Percentiles rank a stretch among this genome's conserved stretches.
Conservation (phyloP, 2,888 invertebrate genomes). For the Schizotus pectinicornis region DNA sequence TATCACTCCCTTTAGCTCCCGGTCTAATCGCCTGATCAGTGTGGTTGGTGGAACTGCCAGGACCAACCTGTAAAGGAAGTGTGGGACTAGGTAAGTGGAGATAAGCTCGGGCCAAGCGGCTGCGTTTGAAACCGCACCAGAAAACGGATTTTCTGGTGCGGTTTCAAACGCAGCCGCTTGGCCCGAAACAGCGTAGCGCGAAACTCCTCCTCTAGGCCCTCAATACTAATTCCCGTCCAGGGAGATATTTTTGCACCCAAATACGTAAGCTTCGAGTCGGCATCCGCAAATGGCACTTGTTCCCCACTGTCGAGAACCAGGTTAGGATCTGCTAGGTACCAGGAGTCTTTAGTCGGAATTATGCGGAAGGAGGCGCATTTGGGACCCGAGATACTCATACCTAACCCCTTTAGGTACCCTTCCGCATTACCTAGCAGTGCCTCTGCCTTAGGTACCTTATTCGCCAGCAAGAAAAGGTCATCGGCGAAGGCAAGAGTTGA, state of each 20-base stretch:
- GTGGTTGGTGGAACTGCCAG: slow-evolving; percentile 40
- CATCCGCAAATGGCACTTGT: slow-evolving; percentile 31
- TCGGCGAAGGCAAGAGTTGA: too few relatives aligned
- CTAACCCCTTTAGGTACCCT: slow-evolving; percentile 24
- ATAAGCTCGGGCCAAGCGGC: slow-evolving; percentile 50
- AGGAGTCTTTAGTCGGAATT: slow-evolving; percentile 39
- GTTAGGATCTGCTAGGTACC: slow-evolving; percentile 43
- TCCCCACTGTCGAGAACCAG: slow-evolving; percentile 34
- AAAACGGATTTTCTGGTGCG: slow-evolving; percentile 53
- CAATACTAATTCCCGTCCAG: slow-evolving; percentile 35
- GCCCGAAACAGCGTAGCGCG: slow-evolving; percentile 39
- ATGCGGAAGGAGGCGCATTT: slow-evolving; percentile 36
- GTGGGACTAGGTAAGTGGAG: slow-evolving; percentile 51
- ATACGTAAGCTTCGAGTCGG: slow-evolving; percentile 42
- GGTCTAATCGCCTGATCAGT: slow-evolving; percentile 36
- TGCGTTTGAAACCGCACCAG: too few relatives aligned
- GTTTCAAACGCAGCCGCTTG: slow-evolving; percentile 47
- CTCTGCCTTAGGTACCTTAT: slow-evolving; percentile 38
- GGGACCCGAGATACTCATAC: slow-evolving; percentile 33
- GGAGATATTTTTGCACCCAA: slow-evolving; percentile 45
- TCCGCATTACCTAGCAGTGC: slow-evolving; percentile 42
- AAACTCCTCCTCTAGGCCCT: slow-evolving; percentile 22
- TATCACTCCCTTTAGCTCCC: slow-evolving; percentile 39
- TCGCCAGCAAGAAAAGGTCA: too few relatives aligned
- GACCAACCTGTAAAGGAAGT: slow-evolving; percentile 49